These are phyloP conservation scores for Nesometra sesokonis DNA, from an alignment of 35 echinoderm and acorn worm species.

Conservation along the genomic window DNA sequence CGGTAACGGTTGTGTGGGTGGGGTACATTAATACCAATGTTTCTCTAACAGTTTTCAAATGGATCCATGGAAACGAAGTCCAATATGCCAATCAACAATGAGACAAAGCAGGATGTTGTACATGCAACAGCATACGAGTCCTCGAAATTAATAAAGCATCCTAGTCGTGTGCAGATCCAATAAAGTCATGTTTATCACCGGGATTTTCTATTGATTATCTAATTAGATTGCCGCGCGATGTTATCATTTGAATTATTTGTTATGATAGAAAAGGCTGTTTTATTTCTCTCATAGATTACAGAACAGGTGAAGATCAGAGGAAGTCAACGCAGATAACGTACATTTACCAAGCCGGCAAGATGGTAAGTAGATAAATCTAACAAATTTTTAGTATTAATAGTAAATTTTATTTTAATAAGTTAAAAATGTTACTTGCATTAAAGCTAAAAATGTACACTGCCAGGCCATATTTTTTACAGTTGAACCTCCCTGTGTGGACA, in stretches of 20 bases:
- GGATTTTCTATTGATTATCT: not conserved
- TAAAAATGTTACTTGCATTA: too few relatives aligned
- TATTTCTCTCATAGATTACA: slow-evolving; percentile 41
- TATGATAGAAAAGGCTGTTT: not conserved
- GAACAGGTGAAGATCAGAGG: slow-evolving; percentile 47
- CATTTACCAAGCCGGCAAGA: slow-evolving; percentile 83
- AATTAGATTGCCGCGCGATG: not conserved
- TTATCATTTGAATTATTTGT: not conserved
- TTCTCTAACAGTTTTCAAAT: too few relatives aligned
- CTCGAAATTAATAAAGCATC: not conserved
- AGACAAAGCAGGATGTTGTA: too few relatives aligned
- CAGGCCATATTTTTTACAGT: too few relatives aligned
- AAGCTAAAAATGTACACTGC: too few relatives aligned
- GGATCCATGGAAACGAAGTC: too few relatives aligned
- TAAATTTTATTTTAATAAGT: too few relatives aligned
- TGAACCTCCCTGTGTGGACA: too few relatives aligned
- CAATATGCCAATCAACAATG: too few relatives aligned
- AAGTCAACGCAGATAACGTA: slow-evolving; percentile 90
- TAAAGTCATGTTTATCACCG: not conserved
- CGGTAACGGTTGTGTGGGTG: too few relatives aligned
- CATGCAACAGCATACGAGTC: not conserved
- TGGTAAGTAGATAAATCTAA: slow-evolving; percentile 54
- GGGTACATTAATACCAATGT: too few relatives aligned
- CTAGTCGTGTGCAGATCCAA: not conserved
- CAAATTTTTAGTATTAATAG: too few relatives aligned